Conservation (phyloP, 1,140 invertebrate genomes). For the Venustaconcha ellipsiformis region DNA sequence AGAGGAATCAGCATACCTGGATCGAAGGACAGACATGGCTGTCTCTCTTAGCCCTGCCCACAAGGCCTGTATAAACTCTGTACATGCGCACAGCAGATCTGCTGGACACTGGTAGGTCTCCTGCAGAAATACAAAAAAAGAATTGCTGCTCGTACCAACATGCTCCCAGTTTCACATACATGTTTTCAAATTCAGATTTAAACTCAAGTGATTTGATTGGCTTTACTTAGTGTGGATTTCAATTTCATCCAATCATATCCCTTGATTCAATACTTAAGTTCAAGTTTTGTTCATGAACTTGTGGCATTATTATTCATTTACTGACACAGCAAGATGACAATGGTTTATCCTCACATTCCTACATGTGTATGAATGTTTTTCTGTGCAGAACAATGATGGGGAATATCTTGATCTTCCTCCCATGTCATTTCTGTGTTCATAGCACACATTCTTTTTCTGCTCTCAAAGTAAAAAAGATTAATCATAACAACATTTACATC, state of each 20-base stretch:
- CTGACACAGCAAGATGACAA: too few relatives aligned
- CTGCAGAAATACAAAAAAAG: conserved; percentile 12
- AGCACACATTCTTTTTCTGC: too few relatives aligned
- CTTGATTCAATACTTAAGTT: not conserved
- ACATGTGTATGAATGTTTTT: too few relatives aligned
- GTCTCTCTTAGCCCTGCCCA: conserved; percentile 65
- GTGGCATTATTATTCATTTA: too few relatives aligned
- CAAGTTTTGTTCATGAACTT: not conserved
- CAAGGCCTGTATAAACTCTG: conserved; percentile 67
- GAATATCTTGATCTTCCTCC: too few relatives aligned
- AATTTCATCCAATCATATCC: not conserved
- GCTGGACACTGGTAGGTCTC: conserved; percentile 61
- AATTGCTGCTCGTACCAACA: too few relatives aligned
- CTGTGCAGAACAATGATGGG: too few relatives aligned
- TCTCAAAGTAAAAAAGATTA: too few relatives aligned
- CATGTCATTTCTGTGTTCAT: too few relatives aligned
- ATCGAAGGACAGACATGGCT: conserved; percentile 61
- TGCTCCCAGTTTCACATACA: not conserved
- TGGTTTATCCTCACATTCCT: too few relatives aligned
- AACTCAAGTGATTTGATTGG: not conserved
- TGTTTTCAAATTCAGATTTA: not conserved
- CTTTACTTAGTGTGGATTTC: not conserved
- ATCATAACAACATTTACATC: too few relatives aligned
- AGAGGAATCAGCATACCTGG: conserved; percentile 42
- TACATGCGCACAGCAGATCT: conserved; percentile 63